Evolutionary conservation across 2,888 invertebrate species (phyloP).

Genomic region (Cantharis rustica): DNA sequence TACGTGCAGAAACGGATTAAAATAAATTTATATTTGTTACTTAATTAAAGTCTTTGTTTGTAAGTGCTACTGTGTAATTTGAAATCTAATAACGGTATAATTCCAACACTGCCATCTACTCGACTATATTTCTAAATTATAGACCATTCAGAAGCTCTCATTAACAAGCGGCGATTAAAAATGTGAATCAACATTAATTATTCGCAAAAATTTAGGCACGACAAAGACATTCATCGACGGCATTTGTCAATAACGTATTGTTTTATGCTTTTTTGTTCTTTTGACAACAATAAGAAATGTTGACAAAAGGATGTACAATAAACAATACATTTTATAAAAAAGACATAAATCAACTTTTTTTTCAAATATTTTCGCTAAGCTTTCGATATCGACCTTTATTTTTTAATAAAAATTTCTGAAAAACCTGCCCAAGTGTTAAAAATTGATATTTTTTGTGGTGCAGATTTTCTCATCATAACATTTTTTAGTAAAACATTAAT

Average conservation of each 20-base stretch:
- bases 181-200: background rate
- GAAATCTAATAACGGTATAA: background rate
- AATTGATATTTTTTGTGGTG: background rate
- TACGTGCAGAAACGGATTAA: background rate
- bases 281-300: background rate
- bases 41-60: conserved; percentile 1
- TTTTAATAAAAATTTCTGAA: background rate
- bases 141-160: background rate
- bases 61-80: background rate
- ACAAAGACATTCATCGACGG: background rate
- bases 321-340: background rate
- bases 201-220: background rate
- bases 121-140: background rate
- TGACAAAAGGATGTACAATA: background rate
- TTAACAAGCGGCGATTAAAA: background rate
- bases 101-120: background rate
- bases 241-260: background rate
- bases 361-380: background rate
- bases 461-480: too few species aligned
- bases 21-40: background rate
- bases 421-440: background rate
- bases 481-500: too few species aligned
- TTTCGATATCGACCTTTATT: background rate
- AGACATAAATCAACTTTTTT: background rate
- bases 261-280: background rate